phyloP scores from a whole-genome alignment of 2,888 invertebrate genomes.

The Dicyrtomina minuta region DNA sequence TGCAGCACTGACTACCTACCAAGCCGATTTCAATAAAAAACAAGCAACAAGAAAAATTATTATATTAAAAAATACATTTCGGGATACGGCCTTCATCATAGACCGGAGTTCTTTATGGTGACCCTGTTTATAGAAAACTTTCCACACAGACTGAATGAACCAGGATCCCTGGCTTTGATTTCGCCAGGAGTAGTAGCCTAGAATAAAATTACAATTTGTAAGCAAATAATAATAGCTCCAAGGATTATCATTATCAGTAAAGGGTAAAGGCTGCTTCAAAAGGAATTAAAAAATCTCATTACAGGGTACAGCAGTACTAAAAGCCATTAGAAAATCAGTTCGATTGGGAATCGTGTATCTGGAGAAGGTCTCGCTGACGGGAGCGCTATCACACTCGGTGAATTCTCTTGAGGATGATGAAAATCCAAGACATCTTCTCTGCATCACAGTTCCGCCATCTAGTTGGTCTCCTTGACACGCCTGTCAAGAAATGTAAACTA shows the following conservation, averaged over 20 bases:
- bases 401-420: too few species aligned
- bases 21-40: too few species aligned
- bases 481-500: too few species aligned
- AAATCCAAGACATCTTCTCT: too few species aligned
- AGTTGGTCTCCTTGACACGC: slow-evolving; percentile 89
- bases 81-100: slow-evolving; percentile 80
- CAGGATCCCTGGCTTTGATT: slow-evolving; percentile 92
- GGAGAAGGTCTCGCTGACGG: slow-evolving; percentile 62
- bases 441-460: slow-evolving; percentile 72
- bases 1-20: too few species aligned
- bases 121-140: slow-evolving; percentile 73
- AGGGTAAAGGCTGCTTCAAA: too few species aligned
- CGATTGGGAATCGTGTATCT: slow-evolving; percentile 87
- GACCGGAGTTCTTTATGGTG: slow-evolving; percentile 77
- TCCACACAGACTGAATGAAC: slow-evolving; percentile 91
- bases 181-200: slow-evolving; percentile 90
- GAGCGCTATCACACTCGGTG: slow-evolving; percentile 71
- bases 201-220: too few species aligned
- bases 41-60: neutral
- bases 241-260: too few species aligned
- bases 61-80: slow-evolving; percentile 57
- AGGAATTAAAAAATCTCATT: slow-evolving; percentile 45
- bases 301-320: slow-evolving; percentile 93
- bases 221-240: too few species aligned
- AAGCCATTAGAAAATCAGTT: slow-evolving; percentile 91